Evolutionary conservation across 1,140 invertebrate genomes (phyloP).

Genomic region (Pogonognathellus flavescens): DNA sequence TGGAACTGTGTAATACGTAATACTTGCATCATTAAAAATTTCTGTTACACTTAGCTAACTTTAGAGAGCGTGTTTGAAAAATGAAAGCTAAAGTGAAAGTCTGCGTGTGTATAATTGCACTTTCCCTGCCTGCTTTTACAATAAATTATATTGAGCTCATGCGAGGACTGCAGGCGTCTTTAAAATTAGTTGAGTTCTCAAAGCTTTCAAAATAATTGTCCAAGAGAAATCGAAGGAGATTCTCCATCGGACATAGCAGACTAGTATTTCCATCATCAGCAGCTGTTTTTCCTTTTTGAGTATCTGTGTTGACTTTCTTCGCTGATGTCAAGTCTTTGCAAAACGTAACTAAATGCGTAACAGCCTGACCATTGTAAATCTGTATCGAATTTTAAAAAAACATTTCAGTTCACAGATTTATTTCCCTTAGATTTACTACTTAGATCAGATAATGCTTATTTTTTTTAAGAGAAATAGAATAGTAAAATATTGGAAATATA

Average conservation of each 20-base stretch:
- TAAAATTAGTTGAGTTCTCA: constrained; percentile 84
- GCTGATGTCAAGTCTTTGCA: constrained; percentile 74
- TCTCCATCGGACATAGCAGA: constrained; percentile 84
- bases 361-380: constrained; percentile 87
- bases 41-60: too few relatives aligned
- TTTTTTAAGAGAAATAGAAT: too few relatives aligned
- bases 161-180: constrained; percentile 78
- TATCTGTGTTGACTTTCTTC: constrained; percentile 67
- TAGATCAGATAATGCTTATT: too few relatives aligned
- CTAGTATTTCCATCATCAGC: constrained; percentile 64
- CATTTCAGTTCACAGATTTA: too few relatives aligned
- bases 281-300: constrained; percentile 48
- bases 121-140: background rate
- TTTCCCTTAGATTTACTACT: too few relatives aligned
- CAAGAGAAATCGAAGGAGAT: constrained; percentile 85
- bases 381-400: too few relatives aligned
- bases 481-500: too few relatives aligned
- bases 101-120: background rate
- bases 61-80: background rate
- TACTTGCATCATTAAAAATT: too few relatives aligned
- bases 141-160: background rate
- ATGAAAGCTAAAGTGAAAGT: background rate
- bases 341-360: constrained; percentile 85
- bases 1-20: too few relatives aligned
- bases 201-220: constrained; percentile 86